Conservation (phyloP, 2,888 invertebrate genomes). For the Oscheius myriophilus region DNA sequence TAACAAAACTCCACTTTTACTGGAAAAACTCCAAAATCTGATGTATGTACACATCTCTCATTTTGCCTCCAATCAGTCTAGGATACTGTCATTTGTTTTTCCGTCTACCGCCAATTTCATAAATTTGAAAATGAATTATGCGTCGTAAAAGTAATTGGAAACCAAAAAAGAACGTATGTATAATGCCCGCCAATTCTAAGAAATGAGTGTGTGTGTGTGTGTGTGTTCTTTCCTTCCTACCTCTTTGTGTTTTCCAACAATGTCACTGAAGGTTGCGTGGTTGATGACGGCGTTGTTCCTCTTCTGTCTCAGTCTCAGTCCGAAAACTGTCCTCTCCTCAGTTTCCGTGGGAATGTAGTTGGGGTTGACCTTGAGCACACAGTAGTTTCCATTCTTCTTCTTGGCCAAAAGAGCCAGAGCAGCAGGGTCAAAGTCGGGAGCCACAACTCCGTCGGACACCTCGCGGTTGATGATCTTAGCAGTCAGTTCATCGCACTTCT, state of each 20-base stretch:
- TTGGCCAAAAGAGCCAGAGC: conserved; percentile 88
- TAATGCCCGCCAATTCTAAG: too few species aligned
- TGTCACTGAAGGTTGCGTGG: conserved; percentile 81
- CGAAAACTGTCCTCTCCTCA: conserved; percentile 86
- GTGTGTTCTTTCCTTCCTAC: conserved; percentile 64
- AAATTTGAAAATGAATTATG: neutral
- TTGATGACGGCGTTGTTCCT: conserved; percentile 88
- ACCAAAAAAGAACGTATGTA: too few species aligned
- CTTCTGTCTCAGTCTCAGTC: conserved; percentile 82
- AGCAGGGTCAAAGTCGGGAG: conserved; percentile 86
- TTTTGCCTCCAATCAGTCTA: too few species aligned
- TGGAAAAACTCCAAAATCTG: too few species aligned
- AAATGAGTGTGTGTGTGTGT: too few species aligned
- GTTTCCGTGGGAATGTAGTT: conserved; percentile 82
- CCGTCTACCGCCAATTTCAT: neutral
- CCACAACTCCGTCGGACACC: conserved; percentile 97
- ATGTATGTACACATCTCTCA: too few species aligned
- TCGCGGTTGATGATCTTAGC: conserved; percentile 88
- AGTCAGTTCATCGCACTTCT: conserved; percentile 87
- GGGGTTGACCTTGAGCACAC: conserved; percentile 86
- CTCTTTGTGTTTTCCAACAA: conserved; percentile 81
- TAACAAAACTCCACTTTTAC: too few species aligned
- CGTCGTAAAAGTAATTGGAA: neutral
- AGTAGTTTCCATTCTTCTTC: conserved; percentile 93
- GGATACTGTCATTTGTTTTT: neutral